Percentiles rank a stretch among this genome's conserved stretches.
phyloP scores from a whole-genome alignment of 2,797 vertebrate genomes.

The Acridotheres tristis region DNA sequence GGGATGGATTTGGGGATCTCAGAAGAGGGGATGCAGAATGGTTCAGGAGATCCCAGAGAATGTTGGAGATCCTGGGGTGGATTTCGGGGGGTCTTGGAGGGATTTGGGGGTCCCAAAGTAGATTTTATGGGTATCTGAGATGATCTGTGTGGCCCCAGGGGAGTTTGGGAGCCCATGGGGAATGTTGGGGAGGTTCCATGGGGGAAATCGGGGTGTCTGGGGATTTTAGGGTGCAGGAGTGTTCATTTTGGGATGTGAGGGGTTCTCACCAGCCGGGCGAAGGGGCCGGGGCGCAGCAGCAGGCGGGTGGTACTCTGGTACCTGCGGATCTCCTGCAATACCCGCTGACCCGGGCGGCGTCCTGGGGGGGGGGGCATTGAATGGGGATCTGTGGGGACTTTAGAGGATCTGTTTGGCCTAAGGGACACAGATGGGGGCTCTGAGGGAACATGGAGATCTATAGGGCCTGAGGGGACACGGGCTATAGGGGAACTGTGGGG shows the following conservation, averaged over 20 bases:
- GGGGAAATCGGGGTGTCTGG: not conserved
- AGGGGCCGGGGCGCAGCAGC: not conserved
- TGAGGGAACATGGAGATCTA: too few species aligned
- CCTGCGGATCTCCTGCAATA: not conserved
- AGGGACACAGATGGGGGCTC: not conserved
- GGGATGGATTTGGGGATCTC: not conserved
- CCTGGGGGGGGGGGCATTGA: not conserved
- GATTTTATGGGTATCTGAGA: not conserved
- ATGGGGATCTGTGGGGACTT: not conserved
- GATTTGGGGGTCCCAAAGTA: too few species aligned
- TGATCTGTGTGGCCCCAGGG: not conserved
- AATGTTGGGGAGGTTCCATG: not conserved
- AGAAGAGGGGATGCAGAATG: not conserved
- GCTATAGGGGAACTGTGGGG: too few species aligned
- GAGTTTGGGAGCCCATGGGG: not conserved
- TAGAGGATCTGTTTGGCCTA: not conserved
- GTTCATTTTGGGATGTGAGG: not conserved
- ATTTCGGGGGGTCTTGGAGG: not conserved
- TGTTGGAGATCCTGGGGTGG: not conserved
- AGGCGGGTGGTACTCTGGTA: not conserved
- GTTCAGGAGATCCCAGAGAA: not conserved
- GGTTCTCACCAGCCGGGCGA: not conserved
- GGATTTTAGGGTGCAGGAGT: not conserved
- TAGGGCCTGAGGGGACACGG: too few species aligned
- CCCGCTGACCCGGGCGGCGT: not conserved